Evolutionary conservation across 1,140 invertebrate species (phyloP).

Genomic region (Drosophila littoralis): DNA sequence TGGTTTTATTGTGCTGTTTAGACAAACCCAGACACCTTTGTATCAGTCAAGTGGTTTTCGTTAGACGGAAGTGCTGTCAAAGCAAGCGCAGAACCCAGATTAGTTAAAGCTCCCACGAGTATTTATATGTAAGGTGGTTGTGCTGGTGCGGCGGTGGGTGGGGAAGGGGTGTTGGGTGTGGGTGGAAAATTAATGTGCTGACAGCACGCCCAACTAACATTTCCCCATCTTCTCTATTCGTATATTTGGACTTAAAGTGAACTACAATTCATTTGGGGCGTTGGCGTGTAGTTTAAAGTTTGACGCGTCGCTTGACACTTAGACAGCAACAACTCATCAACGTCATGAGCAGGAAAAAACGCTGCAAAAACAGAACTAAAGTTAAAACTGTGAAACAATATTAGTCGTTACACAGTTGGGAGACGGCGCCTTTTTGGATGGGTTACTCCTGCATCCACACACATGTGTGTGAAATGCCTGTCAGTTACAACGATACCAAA

Average conservation of each 20-base stretch:
- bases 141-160: background rate
- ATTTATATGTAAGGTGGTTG: background rate
- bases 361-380: constrained; percentile 45
- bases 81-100: constrained; percentile 71
- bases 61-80: constrained; percentile 67
- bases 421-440: constrained; percentile 42
- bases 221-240: constrained; percentile 1
- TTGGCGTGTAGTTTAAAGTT: constrained; percentile 81
- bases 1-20: constrained; percentile 21
- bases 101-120: constrained; percentile 43
- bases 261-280: constrained; percentile 71
- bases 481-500: constrained; percentile 26
- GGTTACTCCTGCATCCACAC: constrained; percentile 49
- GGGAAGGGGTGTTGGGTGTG: background rate
- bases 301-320: constrained; percentile 79
- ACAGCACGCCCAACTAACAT: constrained; percentile 40
- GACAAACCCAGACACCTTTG: constrained; percentile 58
- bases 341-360: constrained; percentile 66
- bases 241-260: constrained; percentile 4
- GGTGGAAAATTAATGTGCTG: constrained; percentile 67
- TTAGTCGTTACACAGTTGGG: constrained; percentile 54
- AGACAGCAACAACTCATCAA: constrained; percentile 83
- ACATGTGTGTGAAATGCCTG: constrained; percentile 26
- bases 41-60: constrained; percentile 58
- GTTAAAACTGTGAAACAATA: constrained; percentile 74